Evolutionary conservation across 2,888 invertebrate genomes (phyloP).

Genomic region (Subacronicta megacephala): DNA sequence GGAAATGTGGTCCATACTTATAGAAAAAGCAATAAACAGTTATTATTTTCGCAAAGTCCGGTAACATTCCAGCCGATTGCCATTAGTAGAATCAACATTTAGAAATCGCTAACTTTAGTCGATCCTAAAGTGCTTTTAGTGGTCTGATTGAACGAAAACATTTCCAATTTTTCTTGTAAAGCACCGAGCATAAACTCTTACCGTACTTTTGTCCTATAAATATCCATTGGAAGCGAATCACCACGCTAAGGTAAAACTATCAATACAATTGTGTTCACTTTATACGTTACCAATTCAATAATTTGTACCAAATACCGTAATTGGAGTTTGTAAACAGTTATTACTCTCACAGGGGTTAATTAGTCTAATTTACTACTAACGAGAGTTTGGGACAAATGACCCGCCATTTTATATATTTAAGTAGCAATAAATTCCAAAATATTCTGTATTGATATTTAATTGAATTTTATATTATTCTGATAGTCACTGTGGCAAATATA

Average conservation of each 20-base stretch:
- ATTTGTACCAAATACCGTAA: slow-evolving; percentile 61
- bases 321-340: slow-evolving; percentile 71
- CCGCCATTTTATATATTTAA: slow-evolving; percentile 50
- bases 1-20: slow-evolving; percentile 8
- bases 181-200: not conserved
- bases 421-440: slow-evolving; percentile 27
- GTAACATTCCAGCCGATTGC: slow-evolving; percentile 18
- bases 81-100: slow-evolving; percentile 39
- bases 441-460: slow-evolving; percentile 36
- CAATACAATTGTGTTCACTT: slow-evolving; percentile 50
- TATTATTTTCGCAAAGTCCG: slow-evolving; percentile 30
- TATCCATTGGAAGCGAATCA: slow-evolving; percentile 10
- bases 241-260: slow-evolving; percentile 35
- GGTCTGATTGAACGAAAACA: slow-evolving; percentile 12
- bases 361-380: slow-evolving; percentile 68
- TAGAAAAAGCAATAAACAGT: slow-evolving; percentile 20
- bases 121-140: slow-evolving; percentile 19
- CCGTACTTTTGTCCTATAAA: slow-evolving; percentile 7
- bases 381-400: slow-evolving; percentile 56
- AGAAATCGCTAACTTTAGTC: slow-evolving; percentile 19
- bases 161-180: slow-evolving; percentile 11
- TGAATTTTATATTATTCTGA: slow-evolving; percentile 23
- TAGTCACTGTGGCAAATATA: slow-evolving; percentile 28
- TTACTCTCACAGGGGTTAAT: slow-evolving; percentile 69
- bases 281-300: slow-evolving; percentile 60